Evolutionary conservation across 2,113 vertebrate species (phyloP).

Genomic region (Zosterops hypoxanthus): DNA sequence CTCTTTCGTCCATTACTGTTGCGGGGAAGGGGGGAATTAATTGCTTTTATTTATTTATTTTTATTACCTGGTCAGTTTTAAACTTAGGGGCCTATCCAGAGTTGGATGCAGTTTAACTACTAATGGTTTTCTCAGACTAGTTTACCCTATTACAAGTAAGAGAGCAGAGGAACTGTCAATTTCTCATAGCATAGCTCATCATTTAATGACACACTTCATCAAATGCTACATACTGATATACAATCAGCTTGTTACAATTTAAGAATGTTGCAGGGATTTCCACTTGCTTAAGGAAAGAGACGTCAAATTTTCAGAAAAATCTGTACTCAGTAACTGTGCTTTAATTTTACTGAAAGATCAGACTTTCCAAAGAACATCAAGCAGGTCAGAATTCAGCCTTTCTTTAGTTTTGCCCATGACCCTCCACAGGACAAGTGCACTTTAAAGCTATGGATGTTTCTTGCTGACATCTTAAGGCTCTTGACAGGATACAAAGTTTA

Average conservation of each 20-base stretch:
- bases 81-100: not conserved
- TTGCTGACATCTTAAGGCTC: not conserved
- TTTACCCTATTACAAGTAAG: not conserved
- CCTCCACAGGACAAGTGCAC: not conserved
- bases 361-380: not conserved
- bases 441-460: not conserved
- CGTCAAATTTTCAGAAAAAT: not conserved
- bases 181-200: not conserved
- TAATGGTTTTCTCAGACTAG: not conserved
- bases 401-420: not conserved
- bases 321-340: not conserved
- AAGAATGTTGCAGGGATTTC: not conserved
- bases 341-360: not conserved
- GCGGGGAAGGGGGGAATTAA: fast-evolving
- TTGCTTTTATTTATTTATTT: not conserved
- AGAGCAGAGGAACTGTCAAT: not conserved
- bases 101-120: not conserved
- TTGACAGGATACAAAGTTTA: not conserved
- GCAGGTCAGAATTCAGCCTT: not conserved
- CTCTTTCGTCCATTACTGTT: not conserved
- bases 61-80: not conserved
- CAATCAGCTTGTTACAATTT: not conserved
- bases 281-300: not conserved
- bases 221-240: not conserved
- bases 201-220: not conserved